phyloP scores from a whole-genome alignment of 2,888 invertebrate species.

The Sympetrum striolatum region DNA sequence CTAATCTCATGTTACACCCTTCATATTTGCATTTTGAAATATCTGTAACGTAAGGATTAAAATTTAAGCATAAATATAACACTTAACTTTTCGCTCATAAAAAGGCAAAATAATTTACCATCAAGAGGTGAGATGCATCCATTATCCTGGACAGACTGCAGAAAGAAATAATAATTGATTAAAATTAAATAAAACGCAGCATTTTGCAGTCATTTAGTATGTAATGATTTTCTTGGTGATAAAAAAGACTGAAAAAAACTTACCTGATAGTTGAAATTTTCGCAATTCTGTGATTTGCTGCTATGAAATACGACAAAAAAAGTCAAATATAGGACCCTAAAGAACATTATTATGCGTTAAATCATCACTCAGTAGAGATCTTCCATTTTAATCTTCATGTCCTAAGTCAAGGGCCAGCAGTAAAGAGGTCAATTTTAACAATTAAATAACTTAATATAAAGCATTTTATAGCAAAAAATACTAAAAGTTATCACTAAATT shows the following conservation, averaged over 20 bases:
- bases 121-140: background rate
- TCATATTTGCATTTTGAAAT: background rate
- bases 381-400: too few relatives aligned
- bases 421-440: too few relatives aligned
- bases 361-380: too few relatives aligned
- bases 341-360: background rate
- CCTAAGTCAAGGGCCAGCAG: too few relatives aligned
- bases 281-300: background rate
- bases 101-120: background rate
- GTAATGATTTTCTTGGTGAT: background rate
- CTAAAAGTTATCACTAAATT: too few relatives aligned
- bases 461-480: too few relatives aligned
- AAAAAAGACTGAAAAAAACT: background rate
- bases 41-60: too few relatives aligned
- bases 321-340: background rate
- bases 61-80: too few relatives aligned
- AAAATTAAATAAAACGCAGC: background rate
- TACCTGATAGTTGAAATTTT: background rate
- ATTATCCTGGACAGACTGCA: background rate
- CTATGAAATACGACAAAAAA: background rate
- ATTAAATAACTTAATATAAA: too few relatives aligned
- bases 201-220: background rate
- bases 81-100: too few relatives aligned
- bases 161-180: background rate
- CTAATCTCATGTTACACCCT: too few relatives aligned